Conservation (phyloP, 2,113 vertebrate species). For the Alces alces region DNA sequence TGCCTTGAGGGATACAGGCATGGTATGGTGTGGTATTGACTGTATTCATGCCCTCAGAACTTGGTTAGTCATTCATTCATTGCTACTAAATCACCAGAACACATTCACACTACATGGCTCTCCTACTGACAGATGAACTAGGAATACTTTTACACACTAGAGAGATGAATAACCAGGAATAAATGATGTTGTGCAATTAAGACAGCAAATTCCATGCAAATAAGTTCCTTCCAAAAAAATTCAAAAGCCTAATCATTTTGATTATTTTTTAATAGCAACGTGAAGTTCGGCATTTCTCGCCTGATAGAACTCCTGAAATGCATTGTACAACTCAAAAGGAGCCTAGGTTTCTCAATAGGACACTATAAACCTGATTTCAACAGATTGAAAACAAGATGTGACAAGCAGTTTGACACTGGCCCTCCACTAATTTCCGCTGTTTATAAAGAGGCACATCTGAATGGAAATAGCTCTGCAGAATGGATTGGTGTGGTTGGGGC, state of each 20-base stretch:
- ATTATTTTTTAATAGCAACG: conserved; percentile 86
- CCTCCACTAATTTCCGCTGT: conserved; percentile 87
- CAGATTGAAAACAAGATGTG: conserved; percentile 90
- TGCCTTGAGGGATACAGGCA: neutral
- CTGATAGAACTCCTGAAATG: conserved; percentile 80
- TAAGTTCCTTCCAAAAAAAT: conserved; percentile 74
- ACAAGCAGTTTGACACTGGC: conserved; percentile 87
- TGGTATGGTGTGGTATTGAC: neutral
- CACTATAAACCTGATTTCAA: conserved; percentile 85
- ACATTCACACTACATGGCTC: conserved; percentile 51
- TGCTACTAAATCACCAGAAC: conserved; percentile 62
- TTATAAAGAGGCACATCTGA: conserved; percentile 85
- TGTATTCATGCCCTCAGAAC: conserved; percentile 33
- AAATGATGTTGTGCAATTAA: conserved; percentile 74
- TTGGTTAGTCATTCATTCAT: conserved; percentile 69
- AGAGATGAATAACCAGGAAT: conserved; percentile 61
- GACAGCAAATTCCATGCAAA: conserved; percentile 76
- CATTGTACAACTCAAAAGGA: conserved; percentile 82
- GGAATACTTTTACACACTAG: conserved; percentile 66
- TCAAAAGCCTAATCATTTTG: conserved; percentile 83
- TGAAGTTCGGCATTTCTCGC: conserved; percentile 80
- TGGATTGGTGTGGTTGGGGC: conserved; percentile 80
- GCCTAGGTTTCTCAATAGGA: conserved; percentile 80
- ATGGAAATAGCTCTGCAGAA: conserved; percentile 84
- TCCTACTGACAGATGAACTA: conserved; percentile 68